Percentiles rank a stretch among this genome's conserved stretches.
Evolutionary conservation across 1,140 invertebrate genomes (phyloP).

Genomic region (Heliothis virescens): DNA sequence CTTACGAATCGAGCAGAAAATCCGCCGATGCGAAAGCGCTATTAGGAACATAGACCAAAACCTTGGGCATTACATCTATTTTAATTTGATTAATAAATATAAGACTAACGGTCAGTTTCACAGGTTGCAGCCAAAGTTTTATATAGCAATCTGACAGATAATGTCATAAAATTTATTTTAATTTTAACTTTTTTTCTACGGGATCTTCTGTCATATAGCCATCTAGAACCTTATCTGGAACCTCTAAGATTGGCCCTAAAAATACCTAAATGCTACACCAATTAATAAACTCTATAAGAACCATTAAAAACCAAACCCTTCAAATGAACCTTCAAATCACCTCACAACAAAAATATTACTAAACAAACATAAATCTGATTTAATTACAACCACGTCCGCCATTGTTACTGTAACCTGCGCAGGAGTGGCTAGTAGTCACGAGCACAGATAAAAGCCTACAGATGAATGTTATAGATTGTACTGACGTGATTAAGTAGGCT

Average conservation of each 20-base stretch:
- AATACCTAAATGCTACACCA: too few species aligned
- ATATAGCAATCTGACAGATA: too few species aligned
- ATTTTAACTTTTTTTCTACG: too few species aligned
- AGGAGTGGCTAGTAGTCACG: slow-evolving; percentile 11
- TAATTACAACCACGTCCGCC: slow-evolving; percentile 10
- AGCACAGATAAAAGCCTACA: not conserved
- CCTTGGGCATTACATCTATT: not conserved
- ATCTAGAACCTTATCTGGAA: too few species aligned
- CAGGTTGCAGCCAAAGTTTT: too few species aligned
- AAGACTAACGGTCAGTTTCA: too few species aligned
- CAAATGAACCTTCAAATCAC: not conserved
- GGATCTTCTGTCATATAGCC: too few species aligned
- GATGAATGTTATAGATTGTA: not conserved
- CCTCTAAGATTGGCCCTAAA: too few species aligned
- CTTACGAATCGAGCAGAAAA: too few species aligned
- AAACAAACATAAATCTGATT: not conserved
- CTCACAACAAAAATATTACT: not conserved
- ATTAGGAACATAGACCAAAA: not conserved
- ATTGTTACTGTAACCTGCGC: slow-evolving; percentile 13
- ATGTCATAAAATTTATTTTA: too few species aligned
- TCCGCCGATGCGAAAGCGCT: too few species aligned
- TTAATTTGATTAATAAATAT: not conserved
- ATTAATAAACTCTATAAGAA: not conserved
- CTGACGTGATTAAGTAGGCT: not conserved
- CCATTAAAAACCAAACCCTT: not conserved